A percentile compares a stretch with the other conserved stretches of the same genome.
Conservation (phyloP, 2,113 vertebrate species). For the Paramormyrops kingsleyae region DNA sequence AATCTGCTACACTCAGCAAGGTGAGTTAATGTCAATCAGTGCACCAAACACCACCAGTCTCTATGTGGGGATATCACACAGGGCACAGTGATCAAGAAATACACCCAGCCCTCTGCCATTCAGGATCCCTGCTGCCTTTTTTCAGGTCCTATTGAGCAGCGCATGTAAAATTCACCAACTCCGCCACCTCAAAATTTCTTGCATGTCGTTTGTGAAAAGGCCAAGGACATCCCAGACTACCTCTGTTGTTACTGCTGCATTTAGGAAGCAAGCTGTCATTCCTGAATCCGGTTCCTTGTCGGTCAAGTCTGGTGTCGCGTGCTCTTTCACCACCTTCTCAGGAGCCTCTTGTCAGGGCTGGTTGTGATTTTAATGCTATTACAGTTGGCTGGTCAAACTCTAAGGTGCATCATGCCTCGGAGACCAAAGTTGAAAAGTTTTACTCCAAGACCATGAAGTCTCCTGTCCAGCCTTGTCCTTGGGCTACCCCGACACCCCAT, state of each 20-base stretch:
- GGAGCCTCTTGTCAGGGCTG: background rate
- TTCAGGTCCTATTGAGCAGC: background rate
- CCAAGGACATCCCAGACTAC: background rate
- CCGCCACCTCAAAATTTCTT: background rate
- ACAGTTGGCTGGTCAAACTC: background rate
- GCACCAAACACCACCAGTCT: background rate
- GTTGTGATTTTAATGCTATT: background rate
- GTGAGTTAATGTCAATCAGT: slow-evolving; percentile 49
- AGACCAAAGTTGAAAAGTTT: background rate
- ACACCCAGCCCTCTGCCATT: background rate
- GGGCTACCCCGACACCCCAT: background rate
- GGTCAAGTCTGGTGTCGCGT: background rate
- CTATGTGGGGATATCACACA: background rate
- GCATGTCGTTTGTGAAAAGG: background rate
- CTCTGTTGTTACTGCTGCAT: background rate
- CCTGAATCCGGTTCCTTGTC: background rate
- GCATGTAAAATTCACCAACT: background rate
- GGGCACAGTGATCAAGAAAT: background rate
- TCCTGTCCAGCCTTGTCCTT: background rate
- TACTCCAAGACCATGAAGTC: background rate
- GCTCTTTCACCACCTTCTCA: background rate
- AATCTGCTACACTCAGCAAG: slow-evolving; percentile 84
- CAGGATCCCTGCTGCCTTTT: background rate
- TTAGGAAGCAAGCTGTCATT: background rate
- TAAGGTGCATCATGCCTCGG: background rate